Conservation (phyloP, 2,113 vertebrate species). For the Nothocercus julius region DNA sequence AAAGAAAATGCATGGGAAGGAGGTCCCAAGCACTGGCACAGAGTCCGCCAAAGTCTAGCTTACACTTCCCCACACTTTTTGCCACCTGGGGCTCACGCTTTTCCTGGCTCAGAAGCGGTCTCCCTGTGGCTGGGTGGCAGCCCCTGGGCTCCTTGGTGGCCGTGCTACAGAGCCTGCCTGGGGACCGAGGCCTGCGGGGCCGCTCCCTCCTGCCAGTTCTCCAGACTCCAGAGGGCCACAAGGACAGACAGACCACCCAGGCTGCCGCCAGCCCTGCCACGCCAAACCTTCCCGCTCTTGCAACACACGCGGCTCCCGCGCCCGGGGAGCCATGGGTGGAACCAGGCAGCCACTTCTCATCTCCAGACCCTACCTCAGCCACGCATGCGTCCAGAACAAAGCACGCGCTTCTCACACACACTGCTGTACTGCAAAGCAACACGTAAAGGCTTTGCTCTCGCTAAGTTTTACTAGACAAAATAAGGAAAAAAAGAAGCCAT, state of each 20-base stretch:
- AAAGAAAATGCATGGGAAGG: neutral
- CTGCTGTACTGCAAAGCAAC: neutral
- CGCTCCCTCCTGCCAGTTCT: constrained; percentile 27
- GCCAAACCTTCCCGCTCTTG: neutral
- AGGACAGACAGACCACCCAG: constrained; percentile 68
- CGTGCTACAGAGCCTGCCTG: neutral
- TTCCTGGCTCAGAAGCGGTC: neutral
- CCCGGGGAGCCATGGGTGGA: neutral
- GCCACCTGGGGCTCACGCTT: neutral
- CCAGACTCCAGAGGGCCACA: constrained; percentile 16
- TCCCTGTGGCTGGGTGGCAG: constrained; percentile 8
- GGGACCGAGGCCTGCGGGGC: neutral
- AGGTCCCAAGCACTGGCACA: neutral
- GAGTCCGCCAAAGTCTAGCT: neutral
- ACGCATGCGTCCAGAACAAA: neutral
- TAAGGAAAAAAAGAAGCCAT: neutral
- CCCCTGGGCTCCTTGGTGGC: neutral
- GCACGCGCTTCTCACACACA: neutral
- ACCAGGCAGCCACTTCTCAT: neutral
- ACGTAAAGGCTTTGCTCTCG: neutral
- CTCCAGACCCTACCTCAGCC: neutral
- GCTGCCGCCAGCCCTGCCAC: constrained; percentile 38
- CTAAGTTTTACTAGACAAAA: neutral
- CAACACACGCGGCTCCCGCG: constrained; percentile 29
- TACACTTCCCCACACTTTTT: neutral